A percentile compares a stretch with the other conserved stretches of the same genome.
phyloP scores from a whole-genome alignment of 2,888 invertebrate species.

The Linyphia triangularis region DNA sequence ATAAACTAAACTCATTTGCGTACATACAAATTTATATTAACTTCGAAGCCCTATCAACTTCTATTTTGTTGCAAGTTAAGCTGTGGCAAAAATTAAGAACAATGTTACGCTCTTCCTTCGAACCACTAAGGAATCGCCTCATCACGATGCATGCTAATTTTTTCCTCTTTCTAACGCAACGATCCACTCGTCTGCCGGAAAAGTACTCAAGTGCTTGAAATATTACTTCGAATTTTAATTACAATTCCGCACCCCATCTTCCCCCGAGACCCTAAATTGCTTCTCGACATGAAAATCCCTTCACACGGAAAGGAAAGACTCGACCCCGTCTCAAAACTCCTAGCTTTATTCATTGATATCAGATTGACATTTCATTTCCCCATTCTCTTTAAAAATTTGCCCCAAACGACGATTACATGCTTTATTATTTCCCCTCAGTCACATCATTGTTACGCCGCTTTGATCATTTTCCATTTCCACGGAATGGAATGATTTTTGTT shows the following conservation, averaged over 20 bases:
- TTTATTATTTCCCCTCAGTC: slow-evolving; percentile 66
- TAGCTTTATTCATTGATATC: slow-evolving; percentile 61
- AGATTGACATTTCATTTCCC: slow-evolving; percentile 69
- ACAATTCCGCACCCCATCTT: slow-evolving; percentile 24
- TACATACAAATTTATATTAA: not conserved
- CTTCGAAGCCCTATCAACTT: not conserved
- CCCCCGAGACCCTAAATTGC: slow-evolving; percentile 41
- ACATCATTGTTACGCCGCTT: slow-evolving; percentile 37
- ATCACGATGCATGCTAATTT: too few species aligned
- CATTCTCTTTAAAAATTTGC: slow-evolving; percentile 63
- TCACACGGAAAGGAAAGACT: not conserved
- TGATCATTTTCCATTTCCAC: slow-evolving; percentile 67
- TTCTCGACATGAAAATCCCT: slow-evolving; percentile 36
- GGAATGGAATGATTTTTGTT: slow-evolving; percentile 68
- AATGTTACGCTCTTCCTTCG: not conserved
- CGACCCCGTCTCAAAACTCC: slow-evolving; percentile 11
- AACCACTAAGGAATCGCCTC: not conserved
- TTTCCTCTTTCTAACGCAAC: not conserved
- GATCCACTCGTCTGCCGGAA: not conserved
- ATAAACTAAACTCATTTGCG: not conserved
- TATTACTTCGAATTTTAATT: slow-evolving; percentile 65
- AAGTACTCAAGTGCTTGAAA: slow-evolving; percentile 42
- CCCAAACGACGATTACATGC: slow-evolving; percentile 55
- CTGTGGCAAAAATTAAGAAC: not conserved
- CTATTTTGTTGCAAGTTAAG: not conserved